Evolutionary conservation across 2,797 vertebrate species (phyloP).

Genomic region (Tympanoctomys barrerae): DNA sequence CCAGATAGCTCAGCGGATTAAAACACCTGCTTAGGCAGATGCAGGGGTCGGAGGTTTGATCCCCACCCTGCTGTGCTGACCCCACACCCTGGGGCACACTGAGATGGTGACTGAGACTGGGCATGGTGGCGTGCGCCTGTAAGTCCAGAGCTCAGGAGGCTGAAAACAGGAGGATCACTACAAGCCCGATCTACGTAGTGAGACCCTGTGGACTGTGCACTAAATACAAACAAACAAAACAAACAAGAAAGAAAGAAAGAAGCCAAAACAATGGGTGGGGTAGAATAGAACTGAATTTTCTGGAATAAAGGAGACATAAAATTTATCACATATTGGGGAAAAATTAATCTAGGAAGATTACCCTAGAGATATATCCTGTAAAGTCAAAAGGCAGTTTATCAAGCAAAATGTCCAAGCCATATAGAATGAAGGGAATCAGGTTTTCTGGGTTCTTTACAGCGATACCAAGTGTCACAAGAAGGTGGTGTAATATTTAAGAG

Average conservation of each 20-base stretch:
- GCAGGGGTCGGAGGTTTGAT: no score
- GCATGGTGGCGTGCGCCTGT: no score
- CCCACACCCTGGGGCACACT: no score
- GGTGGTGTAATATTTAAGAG: neutral
- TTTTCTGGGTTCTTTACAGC: neutral
- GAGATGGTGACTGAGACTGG: no score
- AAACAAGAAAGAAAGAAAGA: neutral
- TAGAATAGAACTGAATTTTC: neutral
- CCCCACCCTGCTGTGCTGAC: no score
- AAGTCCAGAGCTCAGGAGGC: no score
- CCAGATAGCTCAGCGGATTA: no score
- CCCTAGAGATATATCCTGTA: neutral
- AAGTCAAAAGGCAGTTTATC: neutral
- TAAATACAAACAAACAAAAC: no score
- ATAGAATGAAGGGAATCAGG: neutral
- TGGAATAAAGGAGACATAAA: conserved; percentile 10
- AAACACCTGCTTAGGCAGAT: no score
- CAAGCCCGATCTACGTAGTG: no score
- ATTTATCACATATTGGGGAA: neutral
- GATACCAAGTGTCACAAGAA: neutral
- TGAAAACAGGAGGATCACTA: no score
- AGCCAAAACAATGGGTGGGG: neutral
- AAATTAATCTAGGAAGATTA: neutral
- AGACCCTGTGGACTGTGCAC: no score
- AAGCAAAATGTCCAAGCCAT: neutral